Base-by-base conservation (phyloP, 2,888 invertebrate genomes). In the Sphecodes monilicornis region DNA sequence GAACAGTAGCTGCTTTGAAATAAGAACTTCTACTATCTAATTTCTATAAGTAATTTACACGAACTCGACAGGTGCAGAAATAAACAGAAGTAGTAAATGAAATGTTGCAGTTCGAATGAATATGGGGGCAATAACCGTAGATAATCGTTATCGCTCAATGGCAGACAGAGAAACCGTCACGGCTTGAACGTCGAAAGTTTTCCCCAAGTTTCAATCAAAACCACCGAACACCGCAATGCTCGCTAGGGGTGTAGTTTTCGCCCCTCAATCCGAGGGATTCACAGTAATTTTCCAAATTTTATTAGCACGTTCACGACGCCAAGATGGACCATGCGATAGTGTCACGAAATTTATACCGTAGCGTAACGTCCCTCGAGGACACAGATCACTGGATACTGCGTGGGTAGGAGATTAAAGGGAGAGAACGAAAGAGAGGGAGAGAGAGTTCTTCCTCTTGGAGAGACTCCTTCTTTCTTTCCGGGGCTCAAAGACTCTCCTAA, bases 381-480 rank as follows among this genome's bases (percentile, higher is more conserved):
- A 68, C 60, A 73, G 78, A 83, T 76, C 84, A 66, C 39, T 50
- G 32, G 70, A 80, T 75, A 78, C 69, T 46, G 26, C 70, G 60
- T 60, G 68, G 73, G 82, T 70, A 60, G 78, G 39, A 68, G 71
- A 85, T 85, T 86, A 80, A 82, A 71, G 71, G 72, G 79, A 72
- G 77, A 80, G 66, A 22, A 1, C 22, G 50, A 68, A 70, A 84
- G 74, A 71, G 81, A 71, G 77, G 75, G 70, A 50, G 68, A 50
- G 54, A 64, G 78, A 78, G 68, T 78, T 73, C 60, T 72, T 36
- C 76, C 79, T 50, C 66, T 57, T 11, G 54, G 60, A 18, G 68
- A 57, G 60, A 29, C 50, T 76, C 70, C 29, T 70, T 57, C 69
- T 72, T 79, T 79, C 77, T 29, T 54, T 41, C 41, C 43, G 72